Conservation (phyloP, 92 coral and sea anemone genomes). For the Palythoa heliodiscus region DNA sequence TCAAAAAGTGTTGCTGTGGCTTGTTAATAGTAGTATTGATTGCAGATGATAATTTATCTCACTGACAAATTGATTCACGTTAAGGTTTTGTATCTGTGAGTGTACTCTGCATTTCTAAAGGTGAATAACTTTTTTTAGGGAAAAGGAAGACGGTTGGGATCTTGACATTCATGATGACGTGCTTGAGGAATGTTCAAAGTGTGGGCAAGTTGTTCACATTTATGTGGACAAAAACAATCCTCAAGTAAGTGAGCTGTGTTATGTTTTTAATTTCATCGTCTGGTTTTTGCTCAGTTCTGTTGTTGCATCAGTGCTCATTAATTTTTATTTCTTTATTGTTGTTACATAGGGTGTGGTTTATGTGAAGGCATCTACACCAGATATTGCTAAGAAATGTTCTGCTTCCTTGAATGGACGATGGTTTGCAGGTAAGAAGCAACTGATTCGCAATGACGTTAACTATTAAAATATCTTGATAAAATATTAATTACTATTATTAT, state of each 20-base stretch:
- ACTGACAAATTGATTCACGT: too few relatives aligned
- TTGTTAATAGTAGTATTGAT: too few relatives aligned
- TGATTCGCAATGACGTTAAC: too few relatives aligned
- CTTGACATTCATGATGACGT: slow-evolving; percentile 95
- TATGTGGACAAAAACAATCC: slow-evolving; percentile 87
- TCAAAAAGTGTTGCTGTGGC: too few relatives aligned
- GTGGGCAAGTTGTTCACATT: slow-evolving; percentile 89
- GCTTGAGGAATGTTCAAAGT: slow-evolving; percentile 91
- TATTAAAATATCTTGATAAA: too few relatives aligned
- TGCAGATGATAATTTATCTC: too few relatives aligned
- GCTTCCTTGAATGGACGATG: slow-evolving; percentile 92
- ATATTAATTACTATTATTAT: too few relatives aligned
- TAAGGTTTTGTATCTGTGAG: too few relatives aligned
- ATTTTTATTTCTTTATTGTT: background rate
- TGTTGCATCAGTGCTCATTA: background rate
- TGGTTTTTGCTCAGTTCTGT: background rate
- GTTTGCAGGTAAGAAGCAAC: slow-evolving; percentile 86
- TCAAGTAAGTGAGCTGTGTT: slow-evolving; percentile 61
- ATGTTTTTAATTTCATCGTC: background rate
- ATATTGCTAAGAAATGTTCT: slow-evolving; percentile 85
- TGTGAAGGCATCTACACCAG: slow-evolving; percentile 91
- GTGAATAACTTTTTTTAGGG: slow-evolving; percentile 54
- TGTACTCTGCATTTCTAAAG: too few relatives aligned
- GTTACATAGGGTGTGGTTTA: slow-evolving; percentile 83
- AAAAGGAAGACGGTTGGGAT: slow-evolving; percentile 94